phyloP scores from a whole-genome alignment of 2,113 vertebrate genomes.

The Condylura cristata region DNA sequence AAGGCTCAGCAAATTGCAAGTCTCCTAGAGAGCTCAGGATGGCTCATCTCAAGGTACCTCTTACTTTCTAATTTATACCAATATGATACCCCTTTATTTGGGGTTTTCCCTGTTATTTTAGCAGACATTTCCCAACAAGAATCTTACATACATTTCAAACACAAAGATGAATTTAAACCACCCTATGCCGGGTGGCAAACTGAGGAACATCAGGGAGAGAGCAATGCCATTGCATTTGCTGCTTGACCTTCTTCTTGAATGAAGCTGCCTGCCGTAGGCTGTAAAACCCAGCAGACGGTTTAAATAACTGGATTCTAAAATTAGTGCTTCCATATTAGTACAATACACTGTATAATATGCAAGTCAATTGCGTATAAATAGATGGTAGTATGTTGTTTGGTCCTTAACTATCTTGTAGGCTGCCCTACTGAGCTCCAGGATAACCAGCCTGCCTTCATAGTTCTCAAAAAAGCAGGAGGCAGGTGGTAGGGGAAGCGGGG shows the following conservation, averaged over 20 bases:
- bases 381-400: not conserved
- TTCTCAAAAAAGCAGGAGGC: not conserved
- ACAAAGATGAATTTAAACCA: not conserved
- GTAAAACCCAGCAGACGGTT: not conserved
- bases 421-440: not conserved
- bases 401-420: not conserved
- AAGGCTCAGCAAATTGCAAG: not conserved
- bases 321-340: not conserved
- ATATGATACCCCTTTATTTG: not conserved
- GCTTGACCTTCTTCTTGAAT: not conserved
- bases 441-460: not conserved
- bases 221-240: not conserved
- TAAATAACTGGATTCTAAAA: not conserved
- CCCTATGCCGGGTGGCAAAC: not conserved
- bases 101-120: not conserved
- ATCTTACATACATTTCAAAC: constrained; percentile 41
- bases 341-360: not conserved
- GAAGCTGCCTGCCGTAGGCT: not conserved
- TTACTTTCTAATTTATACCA: not conserved
- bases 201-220: not conserved
- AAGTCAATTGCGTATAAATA: not conserved
- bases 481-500: not conserved
- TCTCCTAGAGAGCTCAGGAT: not conserved
- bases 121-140: not conserved
- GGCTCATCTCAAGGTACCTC: not conserved